Base-by-base conservation (phyloP, 2,888 invertebrate genomes). In the Myopa testacea region DNA sequence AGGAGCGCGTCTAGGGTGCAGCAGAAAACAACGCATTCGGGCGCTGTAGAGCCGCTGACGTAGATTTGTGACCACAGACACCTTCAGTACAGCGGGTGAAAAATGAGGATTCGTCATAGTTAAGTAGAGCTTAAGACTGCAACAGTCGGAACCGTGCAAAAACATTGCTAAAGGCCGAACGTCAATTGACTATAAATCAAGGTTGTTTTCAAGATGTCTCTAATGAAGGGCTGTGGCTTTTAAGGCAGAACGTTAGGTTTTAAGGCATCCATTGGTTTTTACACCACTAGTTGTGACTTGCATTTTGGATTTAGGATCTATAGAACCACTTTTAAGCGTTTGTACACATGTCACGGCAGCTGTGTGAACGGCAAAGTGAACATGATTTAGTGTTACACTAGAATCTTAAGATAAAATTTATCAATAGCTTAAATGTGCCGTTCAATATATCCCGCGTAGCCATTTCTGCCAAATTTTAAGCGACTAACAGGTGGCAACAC, bases 61-160 rank as follows among this genome's bases (percentile, higher is more conserved):
- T 65, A 12, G 52, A 75, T 65, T 65, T 65, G 74, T 75, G 65
- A 16, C 67, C 52, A 55, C 65, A 38, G 19, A 63, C 74, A 75
- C 74, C 65, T 75, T 55, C 4, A 14, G 34, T 65, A 52, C 65
- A 75, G 74, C 74, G 74, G 74, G 74, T 37, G 37, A 58, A 60
- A 73, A 38, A 73, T 73, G 62, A 62, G 50, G 73, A 60, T 62
- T 73, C 62, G 73, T 62, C 73, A 62, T 73, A 73, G 62, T 73
- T 73, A 73, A 62, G 45, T 16, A 40, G 40, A 62, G 19, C 34
- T 45, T 62, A 4, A 19, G 50, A n/a, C 62, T 26, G 34, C 3
- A 14, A 38, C 34, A 5, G 38, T 65, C 16, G 65, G 10, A 8
- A 62, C 10, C 38, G 16, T 3, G 65, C 65, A 38, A 65, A 4